Evolutionary conservation across 1,140 invertebrate species (phyloP).

Genomic region (Drosophila ohnishii): DNA sequence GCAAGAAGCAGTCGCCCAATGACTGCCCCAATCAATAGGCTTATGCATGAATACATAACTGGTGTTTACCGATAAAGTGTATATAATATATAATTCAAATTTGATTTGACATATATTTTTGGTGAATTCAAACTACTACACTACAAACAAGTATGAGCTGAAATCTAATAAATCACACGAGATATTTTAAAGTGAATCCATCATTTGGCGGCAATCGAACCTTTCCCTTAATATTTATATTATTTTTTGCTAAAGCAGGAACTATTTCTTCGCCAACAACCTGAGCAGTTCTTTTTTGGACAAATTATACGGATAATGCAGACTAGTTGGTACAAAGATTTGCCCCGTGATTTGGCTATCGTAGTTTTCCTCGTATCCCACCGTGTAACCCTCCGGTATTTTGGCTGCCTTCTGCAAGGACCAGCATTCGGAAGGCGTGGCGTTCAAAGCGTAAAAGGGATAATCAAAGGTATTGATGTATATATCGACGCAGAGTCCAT

Average conservation of each 20-base stretch:
- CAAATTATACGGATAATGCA: conserved; percentile 77
- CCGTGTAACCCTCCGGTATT: conserved; percentile 65
- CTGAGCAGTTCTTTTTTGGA: conserved; percentile 70
- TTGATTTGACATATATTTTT: conserved; percentile 77
- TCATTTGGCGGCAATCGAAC: background rate
- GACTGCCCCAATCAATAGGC: conserved; percentile 79
- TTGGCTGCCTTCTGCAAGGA: conserved; percentile 41
- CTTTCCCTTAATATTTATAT: background rate
- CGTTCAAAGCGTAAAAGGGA: conserved; percentile 73
- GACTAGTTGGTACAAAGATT: conserved; percentile 71
- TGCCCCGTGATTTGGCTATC: conserved; percentile 62
- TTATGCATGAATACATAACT: conserved; percentile 17
- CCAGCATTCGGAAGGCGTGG: conserved; percentile 52
- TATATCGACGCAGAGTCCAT: conserved; percentile 77
- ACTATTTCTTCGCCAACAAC: conserved; percentile 10
- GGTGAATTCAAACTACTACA: conserved; percentile 64
- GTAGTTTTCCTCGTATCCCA: conserved; percentile 76
- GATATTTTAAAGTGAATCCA: conserved; percentile 19
- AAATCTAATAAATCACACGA: conserved; percentile 37
- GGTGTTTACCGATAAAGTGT: conserved; percentile 51
- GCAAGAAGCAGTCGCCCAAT: conserved; percentile 75
- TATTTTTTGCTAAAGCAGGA: background rate
- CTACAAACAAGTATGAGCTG: conserved; percentile 39
- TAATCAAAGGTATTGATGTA: conserved; percentile 80
- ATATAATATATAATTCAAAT: conserved; percentile 72